Evolutionary conservation across 2,113 vertebrate species (phyloP).

Genomic region (Ancistrus triradiatus): DNA sequence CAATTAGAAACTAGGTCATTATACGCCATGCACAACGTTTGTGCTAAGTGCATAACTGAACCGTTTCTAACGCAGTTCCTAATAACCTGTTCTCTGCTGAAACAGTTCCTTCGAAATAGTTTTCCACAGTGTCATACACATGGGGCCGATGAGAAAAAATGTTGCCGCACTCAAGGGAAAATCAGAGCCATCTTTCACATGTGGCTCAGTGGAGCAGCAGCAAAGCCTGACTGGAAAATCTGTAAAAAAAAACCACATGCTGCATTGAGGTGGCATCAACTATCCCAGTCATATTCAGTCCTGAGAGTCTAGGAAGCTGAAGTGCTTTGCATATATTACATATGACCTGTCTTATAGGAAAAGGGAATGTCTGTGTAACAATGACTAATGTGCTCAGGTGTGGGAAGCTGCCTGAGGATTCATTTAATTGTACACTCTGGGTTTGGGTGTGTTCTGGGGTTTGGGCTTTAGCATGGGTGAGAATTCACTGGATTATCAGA

Average conservation of each 20-base stretch:
- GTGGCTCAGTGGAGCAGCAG: too few species aligned
- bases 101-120: too few species aligned
- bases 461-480: conserved; percentile 10
- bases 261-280: not conserved
- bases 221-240: conserved; percentile 39
- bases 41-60: too few species aligned
- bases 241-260: conserved; percentile 3
- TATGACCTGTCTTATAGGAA: not conserved
- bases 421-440: conserved; percentile 5
- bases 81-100: too few species aligned
- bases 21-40: too few species aligned
- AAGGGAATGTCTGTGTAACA: not conserved
- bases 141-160: conserved; percentile 14
- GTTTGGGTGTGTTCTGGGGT: conserved; percentile 6
- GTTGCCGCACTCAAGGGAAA: conserved; percentile 4
- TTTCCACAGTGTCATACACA: conserved; percentile 23
- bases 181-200: conserved; percentile 23
- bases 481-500: not conserved
- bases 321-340: not conserved
- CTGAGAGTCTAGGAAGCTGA: not conserved
- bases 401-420: conserved; percentile 14
- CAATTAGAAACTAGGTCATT: too few species aligned
- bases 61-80: too few species aligned
- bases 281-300: not conserved
- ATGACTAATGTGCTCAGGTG: conserved; percentile 4